These are phyloP conservation scores for Plectropomus leopardus DNA, from an alignment of 2,113 vertebrate genomes.

Conservation along the genomic window DNA sequence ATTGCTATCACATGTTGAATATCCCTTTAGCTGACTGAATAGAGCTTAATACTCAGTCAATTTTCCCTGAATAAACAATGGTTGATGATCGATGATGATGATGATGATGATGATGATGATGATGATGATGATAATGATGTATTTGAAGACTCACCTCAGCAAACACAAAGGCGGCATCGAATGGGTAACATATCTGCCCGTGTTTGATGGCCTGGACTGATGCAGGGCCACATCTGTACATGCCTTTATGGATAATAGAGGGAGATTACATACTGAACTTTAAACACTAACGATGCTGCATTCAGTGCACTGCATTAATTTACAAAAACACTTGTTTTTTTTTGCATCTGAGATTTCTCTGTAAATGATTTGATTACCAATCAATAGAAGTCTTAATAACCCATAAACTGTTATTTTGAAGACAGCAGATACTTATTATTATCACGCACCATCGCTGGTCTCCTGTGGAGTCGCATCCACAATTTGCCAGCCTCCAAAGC, in stretches of 20 bases:
- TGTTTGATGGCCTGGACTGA: constrained; percentile 96
- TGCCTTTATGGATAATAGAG: constrained; percentile 81
- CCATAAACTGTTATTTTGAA: not conserved
- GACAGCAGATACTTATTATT: not conserved
- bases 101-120: no score
- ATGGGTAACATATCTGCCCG: constrained; percentile 92
- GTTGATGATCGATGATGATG: no score
- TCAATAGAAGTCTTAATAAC: not conserved
- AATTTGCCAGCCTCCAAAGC: constrained; percentile 96
- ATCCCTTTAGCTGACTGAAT: no score
- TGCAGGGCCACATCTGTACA: constrained; percentile 96
- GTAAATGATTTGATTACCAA: not conserved
- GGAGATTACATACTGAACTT: not conserved
- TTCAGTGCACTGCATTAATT: no score
- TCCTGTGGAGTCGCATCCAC: constrained; percentile 98
- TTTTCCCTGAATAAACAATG: no score
- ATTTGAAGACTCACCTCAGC: constrained; percentile 87
- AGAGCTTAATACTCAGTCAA: no score
- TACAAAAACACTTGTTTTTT: no score
- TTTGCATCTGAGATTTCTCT: no score
- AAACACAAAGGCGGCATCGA: constrained; percentile 93
- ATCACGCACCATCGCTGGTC: constrained; percentile 93
- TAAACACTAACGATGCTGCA: no score
- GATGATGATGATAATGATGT: no score
- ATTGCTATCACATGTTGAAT: no score